phyloP scores from a whole-genome alignment of 2,797 vertebrate genomes.

The Ptychobarbus kaznakovi region DNA sequence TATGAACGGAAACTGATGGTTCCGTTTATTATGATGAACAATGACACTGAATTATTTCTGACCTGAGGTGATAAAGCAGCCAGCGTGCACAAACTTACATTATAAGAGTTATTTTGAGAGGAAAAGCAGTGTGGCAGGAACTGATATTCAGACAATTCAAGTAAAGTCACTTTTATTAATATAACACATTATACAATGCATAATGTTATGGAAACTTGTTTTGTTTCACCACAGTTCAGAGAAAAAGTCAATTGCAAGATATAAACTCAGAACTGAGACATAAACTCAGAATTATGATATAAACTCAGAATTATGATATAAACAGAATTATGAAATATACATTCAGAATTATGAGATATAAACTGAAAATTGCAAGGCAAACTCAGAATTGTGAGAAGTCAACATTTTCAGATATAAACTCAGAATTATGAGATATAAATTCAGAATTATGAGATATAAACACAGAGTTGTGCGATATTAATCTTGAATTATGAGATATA shows the following conservation, averaged over 20 bases:
- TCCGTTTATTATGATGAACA: not conserved
- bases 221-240: not conserved
- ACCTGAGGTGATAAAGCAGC: not conserved
- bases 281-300: not conserved
- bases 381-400: not conserved
- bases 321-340: no score
- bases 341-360: not conserved
- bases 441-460: not conserved
- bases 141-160: not conserved
- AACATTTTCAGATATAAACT: no score
- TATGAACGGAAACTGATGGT: not conserved
- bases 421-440: not conserved
- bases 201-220: not conserved
- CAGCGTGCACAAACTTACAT: not conserved
- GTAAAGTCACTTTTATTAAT: not conserved
- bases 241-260: not conserved
- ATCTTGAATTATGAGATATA: no score
- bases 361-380: not conserved
- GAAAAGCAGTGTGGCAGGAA: not conserved
- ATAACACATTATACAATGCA: not conserved
- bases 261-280: not conserved
- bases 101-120: not conserved
- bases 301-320: no score
- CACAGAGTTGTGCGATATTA: no score
- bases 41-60: not conserved